Conservation (phyloP, 2,888 invertebrate species). For the Thecophora atra region DNA sequence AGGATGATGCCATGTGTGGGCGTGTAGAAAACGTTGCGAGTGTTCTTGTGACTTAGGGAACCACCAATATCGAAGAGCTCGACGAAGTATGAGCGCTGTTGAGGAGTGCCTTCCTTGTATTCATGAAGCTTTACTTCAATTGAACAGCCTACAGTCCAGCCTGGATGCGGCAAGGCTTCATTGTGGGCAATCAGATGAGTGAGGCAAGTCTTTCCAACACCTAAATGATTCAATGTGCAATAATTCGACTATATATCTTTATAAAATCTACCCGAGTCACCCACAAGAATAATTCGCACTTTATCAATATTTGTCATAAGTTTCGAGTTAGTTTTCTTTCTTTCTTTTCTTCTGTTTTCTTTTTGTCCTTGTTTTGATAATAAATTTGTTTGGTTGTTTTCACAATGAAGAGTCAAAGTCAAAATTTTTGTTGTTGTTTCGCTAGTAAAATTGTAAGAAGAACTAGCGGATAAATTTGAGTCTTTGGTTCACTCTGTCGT, state of each 20-base stretch:
- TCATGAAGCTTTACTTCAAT: constrained; percentile 96
- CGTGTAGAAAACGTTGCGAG: constrained; percentile 93
- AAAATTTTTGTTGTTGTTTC: not conserved
- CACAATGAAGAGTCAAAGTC: not conserved
- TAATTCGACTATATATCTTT: not conserved
- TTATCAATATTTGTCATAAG: constrained; percentile 74
- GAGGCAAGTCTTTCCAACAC: constrained; percentile 96
- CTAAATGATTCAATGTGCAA: constrained; percentile 65
- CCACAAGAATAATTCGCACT: constrained; percentile 90
- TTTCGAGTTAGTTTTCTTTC: not conserved
- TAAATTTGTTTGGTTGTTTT: no score
- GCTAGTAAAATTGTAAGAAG: not conserved
- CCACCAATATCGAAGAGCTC: constrained; percentile 99
- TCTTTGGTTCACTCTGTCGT: no score
- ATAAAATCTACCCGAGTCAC: constrained; percentile 80
- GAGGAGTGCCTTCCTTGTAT: constrained; percentile 92
- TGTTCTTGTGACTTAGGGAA: constrained; percentile 90
- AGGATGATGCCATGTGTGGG: constrained; percentile 95
- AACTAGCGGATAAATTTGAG: not conserved
- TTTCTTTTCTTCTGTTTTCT: no score
- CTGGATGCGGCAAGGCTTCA: constrained; percentile 84
- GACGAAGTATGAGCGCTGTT: constrained; percentile 89
- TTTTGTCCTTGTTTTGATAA: no score
- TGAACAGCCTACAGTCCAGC: constrained; percentile 96
- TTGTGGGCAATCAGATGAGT: constrained; percentile 91